Percentiles rank a stretch among this genome's conserved stretches.
These are phyloP conservation scores for Cerceris ruficornis DNA, from an alignment of 2,888 invertebrate genomes.

Conservation along the genomic window DNA sequence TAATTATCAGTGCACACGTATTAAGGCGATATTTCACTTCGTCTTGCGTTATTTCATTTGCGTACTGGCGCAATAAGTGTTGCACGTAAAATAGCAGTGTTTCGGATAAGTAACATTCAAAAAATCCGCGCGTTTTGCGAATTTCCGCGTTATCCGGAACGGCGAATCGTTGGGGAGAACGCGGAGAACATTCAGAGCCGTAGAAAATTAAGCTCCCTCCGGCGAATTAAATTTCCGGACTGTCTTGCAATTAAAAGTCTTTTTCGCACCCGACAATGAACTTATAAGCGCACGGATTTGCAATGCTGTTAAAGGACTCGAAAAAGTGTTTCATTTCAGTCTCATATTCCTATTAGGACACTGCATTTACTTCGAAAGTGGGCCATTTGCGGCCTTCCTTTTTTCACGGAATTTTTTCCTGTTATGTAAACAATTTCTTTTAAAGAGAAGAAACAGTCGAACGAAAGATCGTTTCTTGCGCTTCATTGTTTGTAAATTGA, in stretches of 20 bases:
- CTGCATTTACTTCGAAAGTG: not conserved
- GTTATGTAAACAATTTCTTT: too few relatives aligned
- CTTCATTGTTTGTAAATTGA: too few relatives aligned
- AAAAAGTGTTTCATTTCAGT: not conserved
- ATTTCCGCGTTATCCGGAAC: not conserved
- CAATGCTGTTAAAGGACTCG: not conserved
- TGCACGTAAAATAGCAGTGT: not conserved
- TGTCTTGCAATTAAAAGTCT: constrained; percentile 1
- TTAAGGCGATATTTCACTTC: too few relatives aligned
- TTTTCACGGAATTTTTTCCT: too few relatives aligned
- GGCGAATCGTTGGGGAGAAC: not conserved
- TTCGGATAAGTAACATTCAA: constrained; percentile 2
- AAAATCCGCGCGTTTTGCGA: not conserved
- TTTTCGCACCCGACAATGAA: not conserved
- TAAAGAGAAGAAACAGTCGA: too few relatives aligned
- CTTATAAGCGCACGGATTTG: not conserved
- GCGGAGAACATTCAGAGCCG: not conserved
- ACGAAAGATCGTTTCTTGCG: too few relatives aligned
- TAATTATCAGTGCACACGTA: too few relatives aligned
- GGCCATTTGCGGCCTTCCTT: too few relatives aligned
- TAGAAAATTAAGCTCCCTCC: constrained; percentile 1
- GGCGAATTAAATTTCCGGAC: constrained; percentile 4
- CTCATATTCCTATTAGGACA: not conserved
- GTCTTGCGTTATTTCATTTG: too few relatives aligned
- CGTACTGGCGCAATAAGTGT: too few relatives aligned